Evolutionary conservation across 2,797 vertebrate genomes (phyloP).

Genomic region (Epinephelus coioides): DNA sequence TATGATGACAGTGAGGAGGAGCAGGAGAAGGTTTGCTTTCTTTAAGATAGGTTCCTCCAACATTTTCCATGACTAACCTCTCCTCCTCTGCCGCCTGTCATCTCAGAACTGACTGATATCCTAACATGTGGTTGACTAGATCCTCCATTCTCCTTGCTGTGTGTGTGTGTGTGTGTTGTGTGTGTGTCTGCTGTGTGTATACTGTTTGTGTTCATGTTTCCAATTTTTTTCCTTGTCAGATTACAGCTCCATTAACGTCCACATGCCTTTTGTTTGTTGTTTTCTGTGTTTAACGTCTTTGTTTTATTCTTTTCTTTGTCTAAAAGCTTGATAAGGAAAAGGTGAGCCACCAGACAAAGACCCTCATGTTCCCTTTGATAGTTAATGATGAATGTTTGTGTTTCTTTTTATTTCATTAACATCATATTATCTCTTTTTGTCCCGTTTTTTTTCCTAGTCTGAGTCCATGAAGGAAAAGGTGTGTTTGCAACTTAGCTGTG

Average conservation of each 20-base stretch:
- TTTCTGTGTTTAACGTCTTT: constrained; percentile 28
- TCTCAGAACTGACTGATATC: constrained; percentile 18
- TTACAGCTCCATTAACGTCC: neutral
- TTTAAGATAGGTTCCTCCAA: neutral
- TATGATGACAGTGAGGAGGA: constrained; percentile 70
- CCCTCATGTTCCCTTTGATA: neutral
- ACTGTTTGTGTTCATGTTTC: neutral
- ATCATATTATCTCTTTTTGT: constrained; percentile 16
- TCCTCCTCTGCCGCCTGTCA: constrained; percentile 37
- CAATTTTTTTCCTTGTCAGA: neutral
- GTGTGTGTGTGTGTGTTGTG: neutral
- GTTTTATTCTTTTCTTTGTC: constrained; percentile 32
- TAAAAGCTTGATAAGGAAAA: constrained; percentile 73
- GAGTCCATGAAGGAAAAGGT: constrained; percentile 77
- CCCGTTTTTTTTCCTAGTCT: constrained; percentile 44
- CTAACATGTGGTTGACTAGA: neutral
- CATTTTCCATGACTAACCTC: constrained; percentile 21
- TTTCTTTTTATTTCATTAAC: constrained; percentile 7
- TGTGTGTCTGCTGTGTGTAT: neutral
- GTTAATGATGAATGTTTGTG: accelerated
- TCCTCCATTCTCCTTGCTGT: neutral
- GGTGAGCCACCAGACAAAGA: constrained; percentile 59
- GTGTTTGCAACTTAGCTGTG: constrained; percentile 48
- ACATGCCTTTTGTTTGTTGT: neutral
- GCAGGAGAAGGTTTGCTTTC: constrained; percentile 71